Conservation (phyloP, 2,797 vertebrate genomes). For the Mallotus villosus region DNA sequence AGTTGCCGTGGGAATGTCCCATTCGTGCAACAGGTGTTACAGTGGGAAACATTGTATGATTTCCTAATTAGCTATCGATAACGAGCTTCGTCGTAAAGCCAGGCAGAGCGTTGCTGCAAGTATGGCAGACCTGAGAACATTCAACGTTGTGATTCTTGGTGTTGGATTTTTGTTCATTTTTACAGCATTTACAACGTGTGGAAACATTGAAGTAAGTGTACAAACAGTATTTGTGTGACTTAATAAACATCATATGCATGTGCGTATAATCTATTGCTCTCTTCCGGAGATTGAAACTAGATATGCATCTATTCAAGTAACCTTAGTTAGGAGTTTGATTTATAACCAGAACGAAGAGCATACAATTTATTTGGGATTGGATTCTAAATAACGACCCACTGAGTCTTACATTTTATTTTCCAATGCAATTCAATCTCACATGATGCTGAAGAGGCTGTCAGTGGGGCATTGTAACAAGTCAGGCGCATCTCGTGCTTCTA, state of each 20-base stretch:
- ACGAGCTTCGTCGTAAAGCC: background rate
- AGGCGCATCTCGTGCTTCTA: conserved; percentile 71
- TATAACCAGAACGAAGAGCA: no score
- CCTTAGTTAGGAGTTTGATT: background rate
- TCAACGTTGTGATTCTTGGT: conserved; percentile 78
- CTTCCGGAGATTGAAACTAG: no score
- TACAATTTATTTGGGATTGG: no score
- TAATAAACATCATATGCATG: background rate
- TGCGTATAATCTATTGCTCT: background rate
- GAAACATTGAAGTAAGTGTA: conserved; percentile 78
- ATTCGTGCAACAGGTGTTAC: conserved; percentile 6
- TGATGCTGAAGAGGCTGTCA: background rate
- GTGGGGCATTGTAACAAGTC: conserved; percentile 26
- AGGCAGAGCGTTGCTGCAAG: background rate
- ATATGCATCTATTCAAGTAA: background rate
- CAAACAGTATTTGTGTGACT: background rate
- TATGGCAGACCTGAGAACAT: conserved; percentile 74
- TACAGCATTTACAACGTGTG: conserved; percentile 81
- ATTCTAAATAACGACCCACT: no score
- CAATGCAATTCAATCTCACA: background rate
- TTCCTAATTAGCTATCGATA: background rate
- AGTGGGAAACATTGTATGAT: background rate
- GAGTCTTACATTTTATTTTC: background rate
- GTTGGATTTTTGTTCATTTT: conserved; percentile 79
- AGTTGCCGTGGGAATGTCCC: background rate